Percentiles rank a stretch among this genome's conserved stretches.
Evolutionary conservation across 1,140 invertebrate species (phyloP).

Genomic region (Plectrocnemia conspersa): DNA sequence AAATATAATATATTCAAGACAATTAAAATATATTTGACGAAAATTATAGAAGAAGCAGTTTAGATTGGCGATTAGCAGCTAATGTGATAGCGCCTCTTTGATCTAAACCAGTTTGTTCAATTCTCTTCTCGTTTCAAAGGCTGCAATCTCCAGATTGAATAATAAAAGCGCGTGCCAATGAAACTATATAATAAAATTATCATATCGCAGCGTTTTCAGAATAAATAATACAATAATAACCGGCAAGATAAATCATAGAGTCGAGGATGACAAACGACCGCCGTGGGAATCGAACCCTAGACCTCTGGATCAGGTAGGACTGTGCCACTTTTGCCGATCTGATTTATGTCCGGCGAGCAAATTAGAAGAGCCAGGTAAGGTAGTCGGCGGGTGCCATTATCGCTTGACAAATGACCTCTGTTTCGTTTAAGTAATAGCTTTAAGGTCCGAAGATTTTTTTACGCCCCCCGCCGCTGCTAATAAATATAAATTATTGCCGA

Average conservation of each 20-base stretch:
- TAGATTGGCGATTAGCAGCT: no score
- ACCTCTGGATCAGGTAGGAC: constrained; percentile 13
- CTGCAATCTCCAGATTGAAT: no score
- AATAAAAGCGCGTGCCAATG: no score
- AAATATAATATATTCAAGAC: no score
- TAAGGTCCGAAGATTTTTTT: constrained; percentile 27
- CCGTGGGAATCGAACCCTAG: constrained; percentile 13
- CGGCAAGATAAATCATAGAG: constrained; percentile 7
- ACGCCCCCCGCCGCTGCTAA: background rate
- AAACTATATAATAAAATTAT: no score
- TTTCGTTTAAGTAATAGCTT: constrained; percentile 35
- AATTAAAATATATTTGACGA: no score
- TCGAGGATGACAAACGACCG: constrained; percentile 13
- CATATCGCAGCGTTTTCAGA: no score
- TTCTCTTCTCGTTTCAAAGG: no score
- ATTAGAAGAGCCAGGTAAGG: constrained; percentile 12
- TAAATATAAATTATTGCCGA: no score
- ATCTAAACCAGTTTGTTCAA: no score
- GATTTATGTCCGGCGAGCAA: constrained; percentile 3
- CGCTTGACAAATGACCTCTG: constrained; percentile 34
- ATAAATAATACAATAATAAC: background rate
- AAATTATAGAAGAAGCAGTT: no score
- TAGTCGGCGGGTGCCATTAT: constrained; percentile 35
- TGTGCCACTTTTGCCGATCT: constrained; percentile 1
- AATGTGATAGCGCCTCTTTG: no score